Base-by-base conservation (phyloP, 1,140 invertebrate species). In the Physella acuta region DNA sequence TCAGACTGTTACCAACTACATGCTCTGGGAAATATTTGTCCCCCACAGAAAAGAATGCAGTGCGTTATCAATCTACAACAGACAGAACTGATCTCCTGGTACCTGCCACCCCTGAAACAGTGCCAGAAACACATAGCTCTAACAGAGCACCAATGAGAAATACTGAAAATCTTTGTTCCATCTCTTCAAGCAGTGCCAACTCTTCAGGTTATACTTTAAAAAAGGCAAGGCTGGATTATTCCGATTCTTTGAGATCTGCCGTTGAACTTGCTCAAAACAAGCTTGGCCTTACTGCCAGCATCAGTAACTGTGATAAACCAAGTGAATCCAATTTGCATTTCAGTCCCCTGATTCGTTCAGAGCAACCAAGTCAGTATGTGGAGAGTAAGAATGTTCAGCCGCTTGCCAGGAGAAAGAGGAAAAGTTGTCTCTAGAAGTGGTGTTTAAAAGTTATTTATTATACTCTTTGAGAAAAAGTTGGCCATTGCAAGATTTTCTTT, bases 171-270 rank as follows among this genome's bases (percentile, higher is more conserved):
- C 36, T 58, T 34, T 34, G 30, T 34, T 58, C 30, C 31, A 33
- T 20, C 26, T 34, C 56, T 34, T 58, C 36, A n/a, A 34, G 1
- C n/a, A 14, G 36, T 34, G 17, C 56, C 17, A 16, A n/a, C 17
- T 34, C 59, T 14, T 36, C 16, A 2, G 39, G 24, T 28, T 61
- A 36, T 8, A 37, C 36, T 36, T 44, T 34, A 4, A 61, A 61
- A 26, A 61, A 39, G 37, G 59, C 59, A 36, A 5, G 59, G 20
- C 8, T 61, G 28, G 59, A 61, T 3, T 61, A 61, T 30, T 61
- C 59, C 11, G 28, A 34, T 8, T n/a, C n/a, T n/a, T n/a, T n/a
- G n/a, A n/a, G n/a, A n/a, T n/a, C n/a, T n/a, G n/a, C n/a, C n/a
- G n/a, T n/a, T n/a, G n/a, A n/a, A n/a, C n/a, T n/a, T n/a, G n/a